A percentile compares a stretch with the other conserved stretches of the same genome.
phyloP scores from a whole-genome alignment of 2,888 invertebrate genomes.

The Busseola fusca region DNA sequence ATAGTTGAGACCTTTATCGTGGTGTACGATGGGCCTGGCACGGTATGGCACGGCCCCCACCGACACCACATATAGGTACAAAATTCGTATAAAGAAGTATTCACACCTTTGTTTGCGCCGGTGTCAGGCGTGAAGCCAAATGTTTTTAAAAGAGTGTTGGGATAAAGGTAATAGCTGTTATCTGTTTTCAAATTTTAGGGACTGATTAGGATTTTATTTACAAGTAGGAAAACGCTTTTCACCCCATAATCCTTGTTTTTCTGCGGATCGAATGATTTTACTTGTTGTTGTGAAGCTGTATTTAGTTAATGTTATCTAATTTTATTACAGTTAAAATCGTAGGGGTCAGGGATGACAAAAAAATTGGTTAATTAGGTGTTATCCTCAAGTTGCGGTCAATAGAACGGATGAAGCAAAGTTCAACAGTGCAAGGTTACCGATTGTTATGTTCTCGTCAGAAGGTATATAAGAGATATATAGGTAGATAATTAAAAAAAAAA shows the following conservation, averaged over 20 bases:
- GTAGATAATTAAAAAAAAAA: not conserved
- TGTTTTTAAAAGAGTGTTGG: not conserved
- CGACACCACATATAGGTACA: conserved; percentile 81
- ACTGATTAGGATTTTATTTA: too few species aligned
- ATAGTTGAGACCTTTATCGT: conserved; percentile 83
- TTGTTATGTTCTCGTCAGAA: not conserved
- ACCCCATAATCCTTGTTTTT: not conserved
- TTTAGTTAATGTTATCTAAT: not conserved
- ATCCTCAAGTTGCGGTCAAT: not conserved
- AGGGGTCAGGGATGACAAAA: conserved; percentile 11
- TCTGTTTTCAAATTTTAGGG: not conserved
- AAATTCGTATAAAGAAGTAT: conserved; percentile 76
- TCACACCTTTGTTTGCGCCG: conserved; percentile 65
- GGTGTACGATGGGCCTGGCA: conserved; percentile 81
- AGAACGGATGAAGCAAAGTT: conserved; percentile 26
- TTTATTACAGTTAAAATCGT: not conserved
- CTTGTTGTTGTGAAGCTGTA: not conserved
- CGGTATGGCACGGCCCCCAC: conserved; percentile 85
- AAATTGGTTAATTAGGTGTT: conserved; percentile 7
- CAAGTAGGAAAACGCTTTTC: not conserved
- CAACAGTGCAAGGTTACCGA: conserved; percentile 30
- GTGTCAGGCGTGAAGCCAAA: not conserved
- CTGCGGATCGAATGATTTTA: not conserved
- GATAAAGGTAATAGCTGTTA: too few species aligned
- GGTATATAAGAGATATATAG: not conserved